These are phyloP conservation scores for Himalopsyche japonica DNA, from an alignment of 2,888 invertebrate species.

Conservation along the genomic window DNA sequence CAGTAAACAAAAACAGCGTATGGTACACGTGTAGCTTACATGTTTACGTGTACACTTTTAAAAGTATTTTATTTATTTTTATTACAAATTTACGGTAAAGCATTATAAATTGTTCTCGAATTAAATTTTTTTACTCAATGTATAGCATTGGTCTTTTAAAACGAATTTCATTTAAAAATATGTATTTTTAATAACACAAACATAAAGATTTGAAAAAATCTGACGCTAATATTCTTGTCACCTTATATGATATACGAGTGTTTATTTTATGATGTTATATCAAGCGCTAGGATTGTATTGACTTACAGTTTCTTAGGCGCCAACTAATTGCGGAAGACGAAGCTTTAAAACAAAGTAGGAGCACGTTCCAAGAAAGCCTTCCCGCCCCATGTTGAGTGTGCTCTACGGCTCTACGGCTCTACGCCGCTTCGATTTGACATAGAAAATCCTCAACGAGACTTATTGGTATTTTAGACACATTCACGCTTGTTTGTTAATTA, in stretches of 20 bases:
- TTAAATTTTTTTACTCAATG: neutral
- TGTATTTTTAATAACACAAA: too few species aligned
- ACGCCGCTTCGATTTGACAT: neutral
- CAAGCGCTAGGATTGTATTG: neutral
- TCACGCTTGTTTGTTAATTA: conserved; percentile 3
- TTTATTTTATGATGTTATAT: neutral
- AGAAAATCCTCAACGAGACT: neutral
- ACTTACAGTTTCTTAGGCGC: neutral
- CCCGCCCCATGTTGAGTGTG: neutral
- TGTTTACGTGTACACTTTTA: neutral
- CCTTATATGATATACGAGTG: neutral
- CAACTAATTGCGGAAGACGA: neutral
- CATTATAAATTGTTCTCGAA: neutral
- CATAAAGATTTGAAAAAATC: too few species aligned
- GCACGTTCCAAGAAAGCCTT: neutral
- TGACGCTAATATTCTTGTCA: too few species aligned
- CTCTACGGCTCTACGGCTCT: neutral
- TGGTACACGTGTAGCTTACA: neutral
- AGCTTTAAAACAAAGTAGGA: neutral
- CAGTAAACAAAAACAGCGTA: neutral
- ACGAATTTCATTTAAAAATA: too few species aligned
- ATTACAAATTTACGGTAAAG: neutral
- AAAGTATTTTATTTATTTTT: conserved; percentile 5
- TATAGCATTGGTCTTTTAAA: neutral
- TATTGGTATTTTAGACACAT: conserved; percentile 10